Evolutionary conservation across 2,797 vertebrate species (phyloP).

Genomic region (Sciaenops ocellatus): DNA sequence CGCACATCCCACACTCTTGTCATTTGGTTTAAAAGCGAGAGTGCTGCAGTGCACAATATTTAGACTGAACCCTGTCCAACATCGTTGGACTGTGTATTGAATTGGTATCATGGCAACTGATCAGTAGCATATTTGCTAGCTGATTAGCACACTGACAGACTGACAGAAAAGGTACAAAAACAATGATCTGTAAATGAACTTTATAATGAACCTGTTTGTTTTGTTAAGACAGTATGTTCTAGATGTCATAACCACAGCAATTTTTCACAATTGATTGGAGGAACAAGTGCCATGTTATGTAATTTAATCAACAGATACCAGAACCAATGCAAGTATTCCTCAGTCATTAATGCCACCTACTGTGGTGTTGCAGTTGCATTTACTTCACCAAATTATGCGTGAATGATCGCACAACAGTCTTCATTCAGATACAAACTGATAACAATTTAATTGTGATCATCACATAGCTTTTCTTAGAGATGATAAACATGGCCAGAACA

Average conservation of each 20-base stretch:
- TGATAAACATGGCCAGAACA: too few relatives aligned
- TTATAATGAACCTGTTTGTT: neutral
- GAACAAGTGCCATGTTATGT: neutral
- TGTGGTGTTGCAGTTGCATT: conserved; percentile 1
- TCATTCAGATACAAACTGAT: conserved; percentile 8
- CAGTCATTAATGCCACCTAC: conserved; percentile 14
- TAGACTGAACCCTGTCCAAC: conserved; percentile 30
- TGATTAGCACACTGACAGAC: conserved; percentile 5
- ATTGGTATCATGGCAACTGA: conserved; percentile 39
- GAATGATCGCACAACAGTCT: neutral
- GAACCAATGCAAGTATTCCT: conserved; percentile 1
- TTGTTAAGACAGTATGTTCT: neutral
- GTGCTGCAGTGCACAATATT: conserved; percentile 18
- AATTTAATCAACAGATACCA: conserved; percentile 20
- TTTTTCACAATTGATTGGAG: neutral
- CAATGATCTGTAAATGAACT: neutral
- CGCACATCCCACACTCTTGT: conserved; percentile 22
- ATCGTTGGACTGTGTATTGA: conserved; percentile 23
- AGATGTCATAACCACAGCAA: neutral
- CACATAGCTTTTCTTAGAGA: neutral
- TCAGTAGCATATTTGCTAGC: conserved; percentile 39
- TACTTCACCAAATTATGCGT: neutral
- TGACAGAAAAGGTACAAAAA: conserved; percentile 2
- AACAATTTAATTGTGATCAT: neutral
- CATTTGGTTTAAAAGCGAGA: neutral